Evolutionary conservation across 2,113 vertebrate species (phyloP).

Genomic region (Girardinichthys multiradiatus): DNA sequence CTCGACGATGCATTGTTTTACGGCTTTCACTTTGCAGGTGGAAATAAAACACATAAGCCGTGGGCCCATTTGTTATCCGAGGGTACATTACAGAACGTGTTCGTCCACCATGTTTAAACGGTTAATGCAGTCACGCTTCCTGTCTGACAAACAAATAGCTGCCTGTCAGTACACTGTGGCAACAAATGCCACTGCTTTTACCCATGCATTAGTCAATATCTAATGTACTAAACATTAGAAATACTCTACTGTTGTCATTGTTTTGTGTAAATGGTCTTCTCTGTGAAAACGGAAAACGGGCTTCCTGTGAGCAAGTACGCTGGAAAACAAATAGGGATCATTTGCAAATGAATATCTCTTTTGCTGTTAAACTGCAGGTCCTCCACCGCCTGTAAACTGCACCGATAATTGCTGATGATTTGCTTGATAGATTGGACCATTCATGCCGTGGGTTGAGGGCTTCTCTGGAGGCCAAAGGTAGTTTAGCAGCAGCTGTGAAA

Average conservation of each 20-base stretch:
- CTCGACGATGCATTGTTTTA: not conserved
- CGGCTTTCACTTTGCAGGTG: not conserved
- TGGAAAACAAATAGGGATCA: conserved; percentile 38
- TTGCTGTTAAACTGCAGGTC: conserved; percentile 20
- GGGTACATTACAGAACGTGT: not conserved
- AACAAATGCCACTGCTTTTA: not conserved
- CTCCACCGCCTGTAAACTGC: not conserved
- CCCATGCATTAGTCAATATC: not conserved
- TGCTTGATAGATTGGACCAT: conserved; percentile 32
- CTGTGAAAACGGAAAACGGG: not conserved
- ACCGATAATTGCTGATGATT: conserved; percentile 47
- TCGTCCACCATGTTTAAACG: not conserved
- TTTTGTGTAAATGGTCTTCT: not conserved
- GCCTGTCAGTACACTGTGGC: not conserved
- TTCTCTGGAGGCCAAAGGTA: not conserved
- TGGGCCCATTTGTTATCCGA: not conserved
- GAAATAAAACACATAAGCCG: not conserved
- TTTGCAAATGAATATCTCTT: conserved; percentile 43
- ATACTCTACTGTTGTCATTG: not conserved
- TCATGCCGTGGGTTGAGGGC: conserved; percentile 9
- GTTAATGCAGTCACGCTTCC: not conserved
- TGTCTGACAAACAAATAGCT: not conserved
- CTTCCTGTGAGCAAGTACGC: conserved; percentile 12
- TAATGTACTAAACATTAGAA: not conserved
- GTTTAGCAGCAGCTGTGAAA: conserved; percentile 21